Evolutionary conservation across 2,888 invertebrate species (phyloP).

Genomic region (Eurois occulta): DNA sequence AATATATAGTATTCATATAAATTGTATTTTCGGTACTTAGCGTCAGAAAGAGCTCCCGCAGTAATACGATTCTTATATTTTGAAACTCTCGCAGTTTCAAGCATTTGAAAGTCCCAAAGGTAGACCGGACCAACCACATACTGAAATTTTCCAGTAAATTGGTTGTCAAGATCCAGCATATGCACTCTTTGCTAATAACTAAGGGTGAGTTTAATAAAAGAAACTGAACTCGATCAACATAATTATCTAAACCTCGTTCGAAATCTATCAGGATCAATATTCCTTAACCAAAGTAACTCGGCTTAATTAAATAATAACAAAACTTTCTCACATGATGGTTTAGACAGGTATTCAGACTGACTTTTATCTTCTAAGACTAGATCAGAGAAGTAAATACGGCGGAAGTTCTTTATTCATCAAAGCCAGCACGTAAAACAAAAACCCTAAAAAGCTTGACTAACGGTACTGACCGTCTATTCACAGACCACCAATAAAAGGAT

Average conservation of each 20-base stretch:
- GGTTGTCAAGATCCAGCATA: too few species aligned
- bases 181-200: too few species aligned
- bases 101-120: background rate
- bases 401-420: background rate
- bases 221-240: too few species aligned
- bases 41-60: background rate
- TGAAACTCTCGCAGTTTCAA: background rate
- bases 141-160: background rate
- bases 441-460: slow-evolving; percentile 1
- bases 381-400: background rate
- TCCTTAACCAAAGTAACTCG: too few species aligned
- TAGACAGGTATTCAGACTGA: background rate
- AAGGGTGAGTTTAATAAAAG: too few species aligned
- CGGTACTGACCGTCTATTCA: slow-evolving; percentile 3
- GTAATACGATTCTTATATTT: background rate
- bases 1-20: background rate
- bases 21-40: background rate
- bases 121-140: background rate
- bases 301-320: too few species aligned
- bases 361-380: background rate
- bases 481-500: slow-evolving; percentile 38
- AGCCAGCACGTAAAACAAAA: slow-evolving; percentile 1
- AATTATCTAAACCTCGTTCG: too few species aligned
- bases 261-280: too few species aligned
- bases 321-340: background rate